Base-by-base conservation (phyloP, 2,888 invertebrate species). In the Pseudococcus longispinus region DNA sequence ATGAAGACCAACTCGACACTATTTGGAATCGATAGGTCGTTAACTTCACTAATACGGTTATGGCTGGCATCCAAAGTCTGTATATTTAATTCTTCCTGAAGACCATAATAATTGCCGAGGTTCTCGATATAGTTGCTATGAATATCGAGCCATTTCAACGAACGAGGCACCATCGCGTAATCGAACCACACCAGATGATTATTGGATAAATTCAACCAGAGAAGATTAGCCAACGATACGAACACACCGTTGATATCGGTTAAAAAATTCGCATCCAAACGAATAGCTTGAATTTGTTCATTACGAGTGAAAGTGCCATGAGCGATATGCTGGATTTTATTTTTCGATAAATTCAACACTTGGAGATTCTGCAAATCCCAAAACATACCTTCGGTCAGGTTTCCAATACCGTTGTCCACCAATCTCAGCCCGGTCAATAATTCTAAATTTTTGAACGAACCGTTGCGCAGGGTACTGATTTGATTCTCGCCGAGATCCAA, bases 101-200 rank as follows among this genome's bases (percentile, higher is more conserved):
- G 92, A 91, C 95, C 95, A 91, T 96, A 96, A 91, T 97, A 97
- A 91, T 97, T 97, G 85, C 95, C 96, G 89, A 97, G 92, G 88
- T 95, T 94, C 91, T 96, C 95, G 90, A 97, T 96, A 90, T 95
- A 96, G 91, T 97, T 97, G 85, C 96, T 95, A 90, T 97, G 97
- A 90, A 97, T 94, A 90, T 97, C 97, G 90, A 97, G 92, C 96
- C 96, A 96, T 91, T 96, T 96, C 87, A 97, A 92, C 91, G 96
- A 96, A 89, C 94, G 95, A 37, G 97, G 97, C 90, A 97, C 95
- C 91, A 97, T 96, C 86, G 97, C 96, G 90, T 96, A 97, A 91
- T 97, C 97, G 91, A 97, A 97, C 96, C 96, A 96, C 89, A 96
- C 95, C 90, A 97, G 92, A 92, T 96, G 96, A 92, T 97, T 97